Conservation (phyloP, 1,140 invertebrate genomes). For the Amphibalanus amphitrite region DNA sequence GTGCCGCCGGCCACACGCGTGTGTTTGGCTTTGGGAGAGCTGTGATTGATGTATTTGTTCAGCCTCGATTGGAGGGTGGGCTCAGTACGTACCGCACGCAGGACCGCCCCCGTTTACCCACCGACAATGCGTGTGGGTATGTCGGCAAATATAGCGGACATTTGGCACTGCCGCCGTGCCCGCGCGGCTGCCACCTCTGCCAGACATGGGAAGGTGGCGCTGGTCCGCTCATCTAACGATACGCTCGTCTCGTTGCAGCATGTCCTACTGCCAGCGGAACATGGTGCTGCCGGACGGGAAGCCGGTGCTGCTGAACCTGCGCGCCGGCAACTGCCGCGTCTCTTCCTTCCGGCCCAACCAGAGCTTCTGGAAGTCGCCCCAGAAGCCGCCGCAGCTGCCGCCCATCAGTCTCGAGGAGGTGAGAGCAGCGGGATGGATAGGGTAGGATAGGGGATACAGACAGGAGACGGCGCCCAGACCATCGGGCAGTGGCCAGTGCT, state of each 20-base stretch:
- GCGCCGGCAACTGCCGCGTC: constrained; percentile 51
- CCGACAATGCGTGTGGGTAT: background rate
- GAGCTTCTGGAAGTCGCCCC: background rate
- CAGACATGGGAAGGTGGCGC: too few relatives aligned
- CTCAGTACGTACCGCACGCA: background rate
- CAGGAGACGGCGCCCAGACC: too few relatives aligned
- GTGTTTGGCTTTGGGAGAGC: too few relatives aligned
- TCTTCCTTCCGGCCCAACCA: background rate
- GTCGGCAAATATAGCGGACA: background rate
- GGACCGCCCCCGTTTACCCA: background rate
- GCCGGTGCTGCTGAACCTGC: constrained; percentile 48
- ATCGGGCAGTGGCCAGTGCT: too few relatives aligned
- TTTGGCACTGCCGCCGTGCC: background rate
- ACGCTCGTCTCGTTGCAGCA: constrained; percentile 32
- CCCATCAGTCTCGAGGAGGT: background rate
- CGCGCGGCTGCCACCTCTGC: background rate
- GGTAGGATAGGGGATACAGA: too few relatives aligned
- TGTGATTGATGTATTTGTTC: too few relatives aligned
- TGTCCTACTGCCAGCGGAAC: constrained; percentile 57
- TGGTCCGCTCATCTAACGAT: too few relatives aligned
- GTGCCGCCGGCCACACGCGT: too few relatives aligned
- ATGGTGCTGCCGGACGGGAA: constrained; percentile 53
- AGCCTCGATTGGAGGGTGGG: background rate
- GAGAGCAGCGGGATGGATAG: background rate
- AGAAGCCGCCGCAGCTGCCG: too few relatives aligned